Conservation (phyloP, 2,797 vertebrate genomes). For the Distichodus sexfasciatus region DNA sequence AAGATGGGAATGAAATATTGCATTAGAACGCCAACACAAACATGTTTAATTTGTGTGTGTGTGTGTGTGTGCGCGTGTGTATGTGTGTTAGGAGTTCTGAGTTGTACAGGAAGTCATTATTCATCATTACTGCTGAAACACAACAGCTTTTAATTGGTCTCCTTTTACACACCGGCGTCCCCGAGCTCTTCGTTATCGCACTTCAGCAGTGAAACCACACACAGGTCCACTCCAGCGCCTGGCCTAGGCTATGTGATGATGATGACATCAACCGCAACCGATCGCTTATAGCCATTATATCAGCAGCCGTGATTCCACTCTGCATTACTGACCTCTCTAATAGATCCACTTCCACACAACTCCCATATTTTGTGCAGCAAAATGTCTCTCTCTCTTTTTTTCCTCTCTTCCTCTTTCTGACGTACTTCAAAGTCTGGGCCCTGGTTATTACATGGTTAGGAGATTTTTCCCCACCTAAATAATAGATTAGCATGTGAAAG, state of each 20-base stretch:
- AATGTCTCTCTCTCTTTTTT: slow-evolving; percentile 13
- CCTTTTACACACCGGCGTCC: slow-evolving; percentile 27
- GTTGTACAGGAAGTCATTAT: slow-evolving; percentile 37
- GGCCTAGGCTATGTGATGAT: slow-evolving; percentile 28
- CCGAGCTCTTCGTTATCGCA: slow-evolving; percentile 19
- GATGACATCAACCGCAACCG: slow-evolving; percentile 57
- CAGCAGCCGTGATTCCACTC: slow-evolving; percentile 13
- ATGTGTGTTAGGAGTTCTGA: slow-evolving; percentile 6
- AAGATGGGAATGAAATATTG: neutral
- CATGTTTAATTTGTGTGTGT: slow-evolving; percentile 15
- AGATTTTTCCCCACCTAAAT: neutral
- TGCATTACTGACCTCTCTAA: neutral
- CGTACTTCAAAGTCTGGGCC: neutral
- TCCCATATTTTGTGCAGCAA: slow-evolving; percentile 13
- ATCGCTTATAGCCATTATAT: slow-evolving; percentile 24
- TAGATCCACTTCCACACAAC: slow-evolving; percentile 26
- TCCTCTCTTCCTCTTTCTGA: slow-evolving; percentile 17
- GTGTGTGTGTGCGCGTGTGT: no score
- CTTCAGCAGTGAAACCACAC: slow-evolving; percentile 9
- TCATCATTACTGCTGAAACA: slow-evolving; percentile 35
- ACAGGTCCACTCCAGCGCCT: neutral
- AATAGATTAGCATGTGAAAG: neutral
- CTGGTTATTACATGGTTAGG: neutral
- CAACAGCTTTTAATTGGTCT: slow-evolving; percentile 49
- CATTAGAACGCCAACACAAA: slow-evolving; percentile 13